These are phyloP conservation scores for Hemistola chrysoprasaria DNA, from an alignment of 2,888 invertebrate species.

Conservation along the genomic window DNA sequence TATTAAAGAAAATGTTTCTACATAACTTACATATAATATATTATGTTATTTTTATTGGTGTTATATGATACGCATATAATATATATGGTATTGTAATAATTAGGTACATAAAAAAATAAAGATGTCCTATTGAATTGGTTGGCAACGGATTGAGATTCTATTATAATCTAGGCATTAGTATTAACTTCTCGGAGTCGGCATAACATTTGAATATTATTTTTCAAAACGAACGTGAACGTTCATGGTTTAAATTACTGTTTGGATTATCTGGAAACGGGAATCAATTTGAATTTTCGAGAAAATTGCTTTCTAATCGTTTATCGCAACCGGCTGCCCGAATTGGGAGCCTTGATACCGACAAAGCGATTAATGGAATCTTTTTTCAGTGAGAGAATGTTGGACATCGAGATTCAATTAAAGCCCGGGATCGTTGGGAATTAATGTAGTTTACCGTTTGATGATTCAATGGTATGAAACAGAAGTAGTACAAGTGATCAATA, in stretches of 20 bases:
- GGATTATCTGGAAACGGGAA: conserved; percentile 39
- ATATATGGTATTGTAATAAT: no score
- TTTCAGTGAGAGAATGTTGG: conserved; percentile 29
- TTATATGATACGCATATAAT: no score
- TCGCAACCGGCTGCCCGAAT: conserved; percentile 33
- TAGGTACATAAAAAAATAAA: not conserved
- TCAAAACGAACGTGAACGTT: conserved; percentile 23
- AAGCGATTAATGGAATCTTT: conserved; percentile 37
- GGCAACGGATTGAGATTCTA: not conserved
- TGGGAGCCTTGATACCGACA: conserved; percentile 26
- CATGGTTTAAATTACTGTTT: conserved; percentile 21
- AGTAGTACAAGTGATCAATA: no score
- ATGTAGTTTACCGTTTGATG: conserved; percentile 11
- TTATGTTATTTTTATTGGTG: no score
- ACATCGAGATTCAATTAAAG: conserved; percentile 30
- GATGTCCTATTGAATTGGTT: not conserved
- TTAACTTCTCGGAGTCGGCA: not conserved
- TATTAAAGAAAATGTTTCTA: no score
- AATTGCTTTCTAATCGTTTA: conserved; percentile 45
- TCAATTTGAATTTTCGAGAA: conserved; percentile 40
- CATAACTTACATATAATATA: no score
- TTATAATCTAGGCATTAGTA: not conserved
- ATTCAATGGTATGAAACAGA: not conserved
- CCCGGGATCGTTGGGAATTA: conserved; percentile 26
- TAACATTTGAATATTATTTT: conserved; percentile 18